These are phyloP conservation scores for Melinopterus prodromus DNA, from an alignment of 2,888 invertebrate species.

Conservation along the genomic window DNA sequence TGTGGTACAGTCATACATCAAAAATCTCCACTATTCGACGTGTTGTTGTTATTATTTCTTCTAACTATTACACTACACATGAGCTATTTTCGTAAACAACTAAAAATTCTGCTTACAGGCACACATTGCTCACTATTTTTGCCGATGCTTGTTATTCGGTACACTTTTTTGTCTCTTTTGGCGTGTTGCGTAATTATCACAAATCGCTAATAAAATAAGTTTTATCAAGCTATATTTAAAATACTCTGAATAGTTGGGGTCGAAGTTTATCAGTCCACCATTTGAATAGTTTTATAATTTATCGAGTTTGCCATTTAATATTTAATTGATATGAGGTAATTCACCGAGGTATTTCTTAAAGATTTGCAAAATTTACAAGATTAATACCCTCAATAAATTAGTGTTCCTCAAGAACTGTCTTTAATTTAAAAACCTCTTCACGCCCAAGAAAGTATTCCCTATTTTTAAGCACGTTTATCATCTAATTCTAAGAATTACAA, in stretches of 20 bases:
- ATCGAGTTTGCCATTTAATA: no score
- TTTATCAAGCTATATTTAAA: not conserved
- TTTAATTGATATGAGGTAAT: no score
- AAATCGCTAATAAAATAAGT: not conserved
- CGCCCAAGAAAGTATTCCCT: no score
- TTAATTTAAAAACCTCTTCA: no score
- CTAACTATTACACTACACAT: not conserved
- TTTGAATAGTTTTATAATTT: not conserved
- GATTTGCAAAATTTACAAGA: no score
- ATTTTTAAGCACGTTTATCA: no score
- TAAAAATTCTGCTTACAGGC: not conserved
- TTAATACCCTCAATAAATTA: no score
- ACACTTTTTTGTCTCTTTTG: not conserved
- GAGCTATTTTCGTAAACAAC: not conserved
- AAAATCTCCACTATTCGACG: not conserved
- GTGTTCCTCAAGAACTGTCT: no score
- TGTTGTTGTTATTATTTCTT: not conserved
- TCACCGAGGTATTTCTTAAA: no score
- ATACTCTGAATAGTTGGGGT: not conserved
- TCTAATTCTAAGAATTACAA: no score
- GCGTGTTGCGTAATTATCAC: not conserved
- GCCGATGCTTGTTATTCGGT: not conserved
- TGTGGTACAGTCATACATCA: no score
- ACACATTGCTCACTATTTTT: not conserved
- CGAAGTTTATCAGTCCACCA: not conserved